Evolutionary conservation across 2,888 invertebrate species (phyloP), one percentile per base, ranked within the genome.

Genomic region (Timema podura): DNA sequence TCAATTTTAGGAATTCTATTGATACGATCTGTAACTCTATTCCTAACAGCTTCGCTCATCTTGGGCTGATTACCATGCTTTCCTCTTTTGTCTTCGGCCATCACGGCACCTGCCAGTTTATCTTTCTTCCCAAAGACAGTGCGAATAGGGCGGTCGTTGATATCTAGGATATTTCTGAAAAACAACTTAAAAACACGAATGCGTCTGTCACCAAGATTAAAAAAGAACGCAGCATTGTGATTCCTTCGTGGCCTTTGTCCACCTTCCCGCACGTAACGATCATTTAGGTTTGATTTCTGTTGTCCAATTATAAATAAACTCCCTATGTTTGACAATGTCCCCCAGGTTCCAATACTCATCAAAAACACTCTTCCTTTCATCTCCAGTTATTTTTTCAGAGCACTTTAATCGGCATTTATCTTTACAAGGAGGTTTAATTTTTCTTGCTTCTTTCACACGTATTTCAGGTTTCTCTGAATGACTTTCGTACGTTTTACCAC

Each of bases 231-330:
- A 51, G 51, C 51, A 51, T 51, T 51, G 3, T 51, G 11, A 51
- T 51, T 51, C n/a, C 11, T 51, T 51, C 51, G 51, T 51, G 51
- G 51, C 51, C 51, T 51, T 51, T 51, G 51, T 51, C 51, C 51
- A 51, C 51, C 51, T 51, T 51, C 51, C 11, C n/a, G 3, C 51
- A 51, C 51, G 11, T 13, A 51, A 51, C 51, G 51, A 51, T 51
- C n/a, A 51, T 51, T 51, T 51, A 51, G 51, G 51, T 51, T 51
- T 51, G 1, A 51, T 51, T 51, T 51, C 51, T 51, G 11, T 51
- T 11, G 51, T 3, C 2, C 11, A 2, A 3, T 51, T 51, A 51
- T 51, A 3, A 51, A 51, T 51, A 51, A 51, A 51, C 51, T 13
- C 51, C 51, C 51, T 13, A 2, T 13, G n/a, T 51, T 51, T 51